Evolutionary conservation across 2,888 invertebrate species (phyloP).

Genomic region (Tipula lateralis): DNA sequence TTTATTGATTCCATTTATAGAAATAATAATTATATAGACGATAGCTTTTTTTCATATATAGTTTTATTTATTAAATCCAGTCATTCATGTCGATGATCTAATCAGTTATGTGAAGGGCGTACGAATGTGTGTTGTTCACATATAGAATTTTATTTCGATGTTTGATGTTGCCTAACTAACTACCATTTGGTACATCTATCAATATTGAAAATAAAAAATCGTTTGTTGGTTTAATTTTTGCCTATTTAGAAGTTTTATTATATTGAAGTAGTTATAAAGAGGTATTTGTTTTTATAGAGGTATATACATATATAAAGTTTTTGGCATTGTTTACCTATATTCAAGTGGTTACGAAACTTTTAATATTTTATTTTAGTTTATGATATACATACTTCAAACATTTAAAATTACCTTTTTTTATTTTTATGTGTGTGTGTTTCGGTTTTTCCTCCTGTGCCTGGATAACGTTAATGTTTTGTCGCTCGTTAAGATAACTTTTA

Average conservation of each 20-base stretch:
- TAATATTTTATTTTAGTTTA: not conserved
- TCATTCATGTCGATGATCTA: not conserved
- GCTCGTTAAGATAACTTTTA: not conserved
- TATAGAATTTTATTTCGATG: not conserved
- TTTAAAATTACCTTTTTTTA: not conserved
- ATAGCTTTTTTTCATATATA: not conserved
- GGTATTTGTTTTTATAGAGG: not conserved
- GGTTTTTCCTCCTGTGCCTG: not conserved
- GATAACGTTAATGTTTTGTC: not conserved
- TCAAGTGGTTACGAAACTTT: not conserved
- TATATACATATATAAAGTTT: not conserved
- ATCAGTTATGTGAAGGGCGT: slow-evolving; percentile 7
- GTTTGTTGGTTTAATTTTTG: not conserved
- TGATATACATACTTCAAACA: not conserved
- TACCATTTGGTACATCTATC: not conserved
- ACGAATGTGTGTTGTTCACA: not conserved
- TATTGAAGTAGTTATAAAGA: not conserved
- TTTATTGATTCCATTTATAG: not conserved
- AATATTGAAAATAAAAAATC: not conserved
- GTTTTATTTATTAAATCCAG: not conserved
- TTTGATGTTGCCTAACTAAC: not conserved
- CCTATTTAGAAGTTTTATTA: not conserved
- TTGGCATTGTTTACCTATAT: not conserved
- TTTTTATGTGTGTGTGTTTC: not conserved
- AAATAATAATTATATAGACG: slow-evolving; percentile 4